Base-by-base conservation (phyloP, 2,888 invertebrate species). In the Macrosoma leucophasiata region DNA sequence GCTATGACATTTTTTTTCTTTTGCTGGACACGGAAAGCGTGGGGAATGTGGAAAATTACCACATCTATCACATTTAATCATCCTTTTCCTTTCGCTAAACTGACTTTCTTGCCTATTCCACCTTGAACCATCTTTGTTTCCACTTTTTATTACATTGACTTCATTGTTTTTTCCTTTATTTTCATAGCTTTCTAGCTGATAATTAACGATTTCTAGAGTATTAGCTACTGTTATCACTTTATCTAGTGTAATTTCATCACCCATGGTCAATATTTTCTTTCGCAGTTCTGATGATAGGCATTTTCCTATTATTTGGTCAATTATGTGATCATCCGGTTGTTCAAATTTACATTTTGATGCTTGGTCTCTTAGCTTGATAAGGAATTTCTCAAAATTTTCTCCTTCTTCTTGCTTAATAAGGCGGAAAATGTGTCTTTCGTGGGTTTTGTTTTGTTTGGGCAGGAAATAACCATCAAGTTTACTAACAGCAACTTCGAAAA, bases 211-310 rank as follows among this genome's bases (percentile, higher is more conserved):
- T 42, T 53, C 50, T 20, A 52, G 21, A 3, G 46, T n/a, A 23
- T 52, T 52, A 2, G 50, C 50, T 43, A 48, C 45, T 2, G 21
- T 11, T 6, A 48, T 36, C 6, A 49, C 39, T 25, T 46, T 39
- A 3, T 48, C 40, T 1, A 52, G 8, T 3, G 48, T 46, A 3
- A 40, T 34, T 2, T n/a, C 11, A 13, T 52, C 46, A 2, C 49
- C 47, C 1, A 33, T 10, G 5, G 11, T 27, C 8, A 55, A 25
- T 11, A 52, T 44, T 21, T 45, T 50, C 23, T 45, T 48, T 5
- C 39, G 13, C 4, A 47, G 10, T 18, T 44, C 38, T 6, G 11
- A 21, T 17, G 39, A 33, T 7, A 2, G 6, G 21, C 35, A 41
- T 13, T 41, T 41, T 33, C 38, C 41, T 2, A 17, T 26, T 2